phyloP scores from a whole-genome alignment of 1,140 invertebrate species.

The Aculops lycopersici region DNA sequence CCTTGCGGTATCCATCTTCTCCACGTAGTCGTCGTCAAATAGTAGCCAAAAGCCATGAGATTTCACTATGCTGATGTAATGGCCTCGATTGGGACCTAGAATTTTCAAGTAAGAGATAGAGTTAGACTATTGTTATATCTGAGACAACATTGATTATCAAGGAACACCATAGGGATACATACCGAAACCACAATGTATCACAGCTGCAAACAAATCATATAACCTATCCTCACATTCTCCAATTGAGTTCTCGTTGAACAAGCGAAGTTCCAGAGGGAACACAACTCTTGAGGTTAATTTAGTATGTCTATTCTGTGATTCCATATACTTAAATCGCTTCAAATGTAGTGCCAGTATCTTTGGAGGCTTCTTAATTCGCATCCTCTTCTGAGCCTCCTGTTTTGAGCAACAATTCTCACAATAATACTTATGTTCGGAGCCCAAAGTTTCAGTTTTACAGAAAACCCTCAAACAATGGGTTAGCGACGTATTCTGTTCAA shows the following conservation, averaged over 20 bases:
- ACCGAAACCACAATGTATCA: slow-evolving; percentile 95
- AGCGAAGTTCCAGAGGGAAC: slow-evolving; percentile 77
- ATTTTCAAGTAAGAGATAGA: too few relatives aligned
- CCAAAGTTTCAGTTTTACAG: slow-evolving; percentile 92
- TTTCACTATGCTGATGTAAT: slow-evolving; percentile 98
- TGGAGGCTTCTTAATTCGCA: slow-evolving; percentile 90
- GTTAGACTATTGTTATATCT: too few relatives aligned
- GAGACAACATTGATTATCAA: too few relatives aligned
- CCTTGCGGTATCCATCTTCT: slow-evolving; percentile 10
- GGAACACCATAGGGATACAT: too few relatives aligned
- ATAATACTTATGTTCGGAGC: slow-evolving; percentile 97
- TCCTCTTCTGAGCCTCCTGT: slow-evolving; percentile 81
- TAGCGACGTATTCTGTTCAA: slow-evolving; percentile 95
- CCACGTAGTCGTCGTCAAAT: slow-evolving; percentile 96
- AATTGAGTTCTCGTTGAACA: slow-evolving; percentile 73
- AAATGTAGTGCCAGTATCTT: slow-evolving; percentile 87
- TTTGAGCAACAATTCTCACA: slow-evolving; percentile 97
- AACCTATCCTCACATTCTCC: slow-evolving; percentile 30
- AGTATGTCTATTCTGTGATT: slow-evolving; percentile 87
- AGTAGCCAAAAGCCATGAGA: slow-evolving; percentile 94
- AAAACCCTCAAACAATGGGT: slow-evolving; percentile 90
- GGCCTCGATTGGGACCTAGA: slow-evolving; percentile 89
- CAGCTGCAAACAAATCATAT: slow-evolving; percentile 91
- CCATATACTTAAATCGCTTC: slow-evolving; percentile 92
- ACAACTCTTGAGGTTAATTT: slow-evolving; percentile 96